Evolutionary conservation across 2,888 invertebrate genomes (phyloP).

Genomic region (Acanthosoma haemorrhoidale): DNA sequence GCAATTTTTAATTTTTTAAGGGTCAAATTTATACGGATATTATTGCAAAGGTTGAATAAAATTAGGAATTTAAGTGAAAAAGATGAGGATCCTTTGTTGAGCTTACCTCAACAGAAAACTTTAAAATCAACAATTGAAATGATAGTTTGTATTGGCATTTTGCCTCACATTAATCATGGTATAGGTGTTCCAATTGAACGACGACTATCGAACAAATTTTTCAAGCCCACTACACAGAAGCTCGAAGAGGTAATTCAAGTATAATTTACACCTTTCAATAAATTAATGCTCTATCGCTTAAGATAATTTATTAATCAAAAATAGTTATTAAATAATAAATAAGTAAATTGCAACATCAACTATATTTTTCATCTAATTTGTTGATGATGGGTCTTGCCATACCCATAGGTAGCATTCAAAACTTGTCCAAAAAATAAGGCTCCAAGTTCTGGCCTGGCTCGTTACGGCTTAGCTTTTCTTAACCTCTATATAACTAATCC

Average conservation of each 20-base stretch:
- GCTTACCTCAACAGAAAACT: conserved; percentile 61
- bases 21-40: conserved; percentile 30
- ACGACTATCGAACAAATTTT: conserved; percentile 19
- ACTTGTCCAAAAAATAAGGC: no score
- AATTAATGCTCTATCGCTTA: no score
- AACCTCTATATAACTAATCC: no score
- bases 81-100: conserved; percentile 48
- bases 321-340: no score
- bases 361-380: no score
- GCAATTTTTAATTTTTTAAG: conserved; percentile 17
- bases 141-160: conserved; percentile 59
- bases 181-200: conserved; percentile 52
- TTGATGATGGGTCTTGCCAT: no score
- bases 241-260: not conserved
- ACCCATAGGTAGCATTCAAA: no score
- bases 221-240: not conserved
- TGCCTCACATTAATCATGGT: conserved; percentile 60
- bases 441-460: no score
- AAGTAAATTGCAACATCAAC: no score
- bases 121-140: conserved; percentile 59
- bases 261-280: not conserved
- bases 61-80: conserved; percentile 27
- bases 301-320: no score
- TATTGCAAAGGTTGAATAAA: conserved; percentile 29
- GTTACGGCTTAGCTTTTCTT: no score